Base-by-base conservation (phyloP, 2,797 vertebrate species). In the Tauraco hartlaubi region DNA sequence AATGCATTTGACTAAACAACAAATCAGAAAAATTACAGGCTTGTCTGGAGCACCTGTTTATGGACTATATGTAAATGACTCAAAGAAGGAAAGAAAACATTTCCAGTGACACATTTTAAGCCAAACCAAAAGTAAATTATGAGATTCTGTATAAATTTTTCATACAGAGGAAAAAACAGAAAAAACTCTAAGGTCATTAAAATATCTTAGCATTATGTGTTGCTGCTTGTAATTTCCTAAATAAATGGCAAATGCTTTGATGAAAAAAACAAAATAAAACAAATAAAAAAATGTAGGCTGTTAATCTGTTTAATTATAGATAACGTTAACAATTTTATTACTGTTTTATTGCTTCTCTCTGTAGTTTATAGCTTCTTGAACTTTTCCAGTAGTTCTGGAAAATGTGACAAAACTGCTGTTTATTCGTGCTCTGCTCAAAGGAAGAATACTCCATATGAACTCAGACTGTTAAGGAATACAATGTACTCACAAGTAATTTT, bases 271-370 rank as follows among this genome's bases (percentile, higher is more conserved):
- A 8, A 31, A 1, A 2, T 15, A 26, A 83, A 79, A 64, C 26
- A 39, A 82, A 85, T 58, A 89, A 4, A 41, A 82, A 81, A 71
- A 74, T 21, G 29, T n/a, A 5, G 12, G 46, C 46, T 61, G 23
- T 72, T 83, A 88, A 79, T 94, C 86, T 87, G 25, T 72, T 92
- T 88, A 89, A 94, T 82, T 93, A 86, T 89, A 64, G 74, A 91
- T 87, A 71, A 88, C 15, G 15, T 54, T 84, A 92, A 77, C 23
- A 72, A 91, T 89, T 88, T 77, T 92, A 92, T 85, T 90, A 73
- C 46, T 83, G 35, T 51, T 92, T 72, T 51, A 85, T 80, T 89
- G 48, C 55, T 86, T 83, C 37, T 49, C 3, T 72, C 51, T 61
- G 15, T 84, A 55, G 46, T 83, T 92, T 94, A 81, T 41, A 85